phyloP scores from a whole-genome alignment of 1,140 invertebrate genomes.

The Aphaenogaster ashmeadi region DNA sequence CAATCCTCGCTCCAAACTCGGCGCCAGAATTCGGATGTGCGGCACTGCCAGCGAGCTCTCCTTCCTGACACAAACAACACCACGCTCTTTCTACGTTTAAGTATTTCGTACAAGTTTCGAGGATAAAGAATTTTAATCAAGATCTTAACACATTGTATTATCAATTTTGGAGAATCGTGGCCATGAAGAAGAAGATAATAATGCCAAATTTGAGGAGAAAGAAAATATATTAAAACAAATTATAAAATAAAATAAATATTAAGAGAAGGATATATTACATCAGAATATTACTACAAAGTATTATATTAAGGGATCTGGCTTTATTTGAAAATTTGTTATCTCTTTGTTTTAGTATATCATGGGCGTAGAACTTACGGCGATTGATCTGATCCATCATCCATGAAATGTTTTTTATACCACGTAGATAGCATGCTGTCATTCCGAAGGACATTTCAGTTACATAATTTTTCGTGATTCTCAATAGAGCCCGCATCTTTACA shows the following conservation, averaged over 20 bases:
- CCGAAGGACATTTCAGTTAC: constrained; percentile 41
- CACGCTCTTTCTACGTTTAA: constrained; percentile 77
- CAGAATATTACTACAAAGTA: background rate
- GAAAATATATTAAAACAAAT: background rate
- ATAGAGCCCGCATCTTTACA: background rate
- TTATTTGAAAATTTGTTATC: background rate
- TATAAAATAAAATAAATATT: background rate
- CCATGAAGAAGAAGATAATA: background rate
- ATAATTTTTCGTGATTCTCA: constrained; percentile 17
- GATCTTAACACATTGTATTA: constrained; percentile 4
- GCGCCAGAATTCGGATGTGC: constrained; percentile 92
- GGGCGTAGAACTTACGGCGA: constrained; percentile 43
- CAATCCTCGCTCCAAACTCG: constrained; percentile 92
- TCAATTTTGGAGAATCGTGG: background rate
- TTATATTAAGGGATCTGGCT: background rate
- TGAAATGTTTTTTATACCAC: background rate
- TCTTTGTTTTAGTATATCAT: background rate
- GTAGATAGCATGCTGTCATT: constrained; percentile 1
- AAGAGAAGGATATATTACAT: background rate
- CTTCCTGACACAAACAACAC: constrained; percentile 86
- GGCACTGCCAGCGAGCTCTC: constrained; percentile 91
- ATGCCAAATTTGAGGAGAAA: background rate
- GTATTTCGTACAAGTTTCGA: constrained; percentile 45
- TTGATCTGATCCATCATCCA: background rate
- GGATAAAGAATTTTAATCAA: constrained; percentile 19